These are phyloP conservation scores for Lasaia peninsularis DNA, from an alignment of 1,140 invertebrate species.

Conservation along the genomic window DNA sequence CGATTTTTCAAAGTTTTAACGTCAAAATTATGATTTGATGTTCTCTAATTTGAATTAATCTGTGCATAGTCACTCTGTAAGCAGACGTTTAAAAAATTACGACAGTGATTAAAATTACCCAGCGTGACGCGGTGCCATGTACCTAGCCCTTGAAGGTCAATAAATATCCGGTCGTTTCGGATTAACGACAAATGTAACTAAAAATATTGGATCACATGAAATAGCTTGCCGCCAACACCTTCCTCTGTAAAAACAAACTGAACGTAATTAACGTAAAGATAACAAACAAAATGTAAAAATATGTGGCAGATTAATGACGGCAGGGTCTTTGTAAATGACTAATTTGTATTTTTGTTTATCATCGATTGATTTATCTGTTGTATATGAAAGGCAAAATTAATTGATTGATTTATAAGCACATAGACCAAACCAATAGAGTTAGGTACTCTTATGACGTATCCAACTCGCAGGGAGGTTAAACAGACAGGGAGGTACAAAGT, in stretches of 20 bases:
- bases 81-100: constrained; percentile 24
- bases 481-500: too few species aligned
- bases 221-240: background rate
- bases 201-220: background rate
- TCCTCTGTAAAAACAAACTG: background rate
- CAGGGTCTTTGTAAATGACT: too few species aligned
- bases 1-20: too few species aligned
- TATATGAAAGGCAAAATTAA: too few species aligned
- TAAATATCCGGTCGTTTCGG: constrained; percentile 27
- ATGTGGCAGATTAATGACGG: too few species aligned
- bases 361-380: too few species aligned
- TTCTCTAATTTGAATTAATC: background rate
- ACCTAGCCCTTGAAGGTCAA: constrained; percentile 31
- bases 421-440: too few species aligned
- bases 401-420: too few species aligned
- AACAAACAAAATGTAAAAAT: background rate
- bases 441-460: too few species aligned
- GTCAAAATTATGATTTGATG: too few species aligned
- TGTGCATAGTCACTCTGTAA: constrained; percentile 13
- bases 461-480: too few species aligned
- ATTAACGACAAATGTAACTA: constrained; percentile 13
- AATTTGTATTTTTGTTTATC: too few species aligned
- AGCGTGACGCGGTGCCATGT: constrained; percentile 13
- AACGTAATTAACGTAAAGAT: background rate
- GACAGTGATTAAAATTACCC: constrained; percentile 31